phyloP scores from a whole-genome alignment of 2,113 vertebrate species.

The Amphiprion percula region DNA sequence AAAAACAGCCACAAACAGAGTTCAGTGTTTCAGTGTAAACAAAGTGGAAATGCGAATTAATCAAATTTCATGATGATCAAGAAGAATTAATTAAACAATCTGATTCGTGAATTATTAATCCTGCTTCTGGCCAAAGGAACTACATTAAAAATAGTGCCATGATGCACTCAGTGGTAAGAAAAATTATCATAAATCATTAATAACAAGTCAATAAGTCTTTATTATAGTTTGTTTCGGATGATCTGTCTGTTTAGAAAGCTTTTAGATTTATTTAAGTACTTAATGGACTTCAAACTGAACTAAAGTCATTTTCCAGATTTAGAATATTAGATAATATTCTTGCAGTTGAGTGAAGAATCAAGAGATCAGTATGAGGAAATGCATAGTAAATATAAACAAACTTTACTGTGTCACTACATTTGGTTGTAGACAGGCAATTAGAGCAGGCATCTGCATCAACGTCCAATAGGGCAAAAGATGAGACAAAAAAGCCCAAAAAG shows the following conservation, averaged over 20 bases:
- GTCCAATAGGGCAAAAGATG: too few species aligned
- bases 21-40: not conserved
- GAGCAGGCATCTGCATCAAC: too few species aligned
- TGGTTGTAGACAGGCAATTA: too few species aligned
- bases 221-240: not conserved
- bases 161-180: not conserved
- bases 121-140: not conserved
- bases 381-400: too few species aligned
- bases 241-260: not conserved
- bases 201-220: not conserved
- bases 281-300: not conserved
- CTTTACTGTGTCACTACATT: too few species aligned
- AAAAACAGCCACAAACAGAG: not conserved
- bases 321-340: not conserved
- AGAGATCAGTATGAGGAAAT: not conserved
- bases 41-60: not conserved
- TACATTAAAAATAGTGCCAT: not conserved
- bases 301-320: not conserved
- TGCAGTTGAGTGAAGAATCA: not conserved
- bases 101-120: not conserved
- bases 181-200: not conserved
- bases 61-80: not conserved
- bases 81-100: not conserved
- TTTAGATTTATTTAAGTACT: not conserved
- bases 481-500: too few species aligned